A percentile compares a stretch with the other conserved stretches of the same genome.
phyloP scores from a whole-genome alignment of 2,113 vertebrate species.

The Myotis lucifugus region DNA sequence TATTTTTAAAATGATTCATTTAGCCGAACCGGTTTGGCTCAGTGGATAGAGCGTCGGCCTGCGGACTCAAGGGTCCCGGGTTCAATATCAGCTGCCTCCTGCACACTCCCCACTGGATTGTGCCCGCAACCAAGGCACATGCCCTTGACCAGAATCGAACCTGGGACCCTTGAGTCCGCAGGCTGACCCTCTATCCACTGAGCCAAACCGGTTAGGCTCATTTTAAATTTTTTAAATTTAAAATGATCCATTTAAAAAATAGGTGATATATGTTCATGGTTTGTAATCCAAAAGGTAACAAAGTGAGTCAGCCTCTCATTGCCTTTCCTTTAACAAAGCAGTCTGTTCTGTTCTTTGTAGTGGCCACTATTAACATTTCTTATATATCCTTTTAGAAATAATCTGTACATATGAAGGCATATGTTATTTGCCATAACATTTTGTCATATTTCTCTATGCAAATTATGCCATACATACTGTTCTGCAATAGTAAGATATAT shows the following conservation, averaged over 20 bases:
- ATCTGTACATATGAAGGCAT: background rate
- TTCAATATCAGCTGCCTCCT: too few relatives aligned
- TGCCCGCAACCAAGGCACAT: too few relatives aligned
- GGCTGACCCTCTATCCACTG: too few relatives aligned
- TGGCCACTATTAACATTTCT: background rate
- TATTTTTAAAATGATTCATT: slow-evolving; percentile 2
- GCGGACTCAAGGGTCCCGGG: too few relatives aligned
- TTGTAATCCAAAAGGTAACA: slow-evolving; percentile 10
- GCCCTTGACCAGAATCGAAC: too few relatives aligned
- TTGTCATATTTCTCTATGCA: background rate
- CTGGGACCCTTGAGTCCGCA: too few relatives aligned
- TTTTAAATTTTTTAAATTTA: too few relatives aligned
- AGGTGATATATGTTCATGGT: background rate
- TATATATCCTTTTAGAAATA: background rate
- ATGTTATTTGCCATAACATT: background rate
- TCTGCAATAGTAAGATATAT: background rate
- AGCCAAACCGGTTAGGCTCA: too few relatives aligned
- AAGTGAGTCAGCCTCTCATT: background rate
- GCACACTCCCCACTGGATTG: too few relatives aligned
- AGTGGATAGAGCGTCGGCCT: too few relatives aligned
- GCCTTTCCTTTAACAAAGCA: background rate
- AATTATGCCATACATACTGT: background rate
- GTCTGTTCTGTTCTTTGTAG: background rate
- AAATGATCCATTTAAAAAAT: too few relatives aligned
- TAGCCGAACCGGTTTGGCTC: too few relatives aligned